Evolutionary conservation across 2,113 vertebrate species (phyloP).

Genomic region (Trochalopteron elliotii): DNA sequence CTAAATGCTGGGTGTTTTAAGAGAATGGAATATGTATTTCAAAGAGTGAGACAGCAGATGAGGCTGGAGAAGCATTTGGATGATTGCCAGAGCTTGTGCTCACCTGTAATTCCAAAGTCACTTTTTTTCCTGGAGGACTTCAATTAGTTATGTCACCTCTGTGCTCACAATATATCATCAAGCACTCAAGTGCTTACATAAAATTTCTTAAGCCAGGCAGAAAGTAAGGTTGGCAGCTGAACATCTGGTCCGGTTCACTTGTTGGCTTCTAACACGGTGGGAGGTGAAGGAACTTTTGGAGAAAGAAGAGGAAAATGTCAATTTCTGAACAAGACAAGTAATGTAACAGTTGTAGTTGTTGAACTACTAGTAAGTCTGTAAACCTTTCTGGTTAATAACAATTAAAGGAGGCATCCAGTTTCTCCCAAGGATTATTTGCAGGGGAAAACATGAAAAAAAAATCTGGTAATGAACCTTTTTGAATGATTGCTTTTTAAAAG

Average conservation of each 20-base stretch:
- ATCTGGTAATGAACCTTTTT: not conserved
- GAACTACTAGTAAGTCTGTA: not conserved
- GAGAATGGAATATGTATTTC: not conserved
- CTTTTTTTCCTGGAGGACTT: not conserved
- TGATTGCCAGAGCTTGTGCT: not conserved
- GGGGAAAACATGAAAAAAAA: not conserved
- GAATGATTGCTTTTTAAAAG: not conserved
- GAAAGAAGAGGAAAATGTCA: not conserved
- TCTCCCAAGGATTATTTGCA: not conserved
- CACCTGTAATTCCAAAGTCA: conserved; percentile 16
- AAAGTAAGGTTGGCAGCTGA: not conserved
- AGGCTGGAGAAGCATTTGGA: not conserved
- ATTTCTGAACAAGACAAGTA: not conserved
- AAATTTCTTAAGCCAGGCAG: not conserved
- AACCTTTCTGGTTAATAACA: not conserved
- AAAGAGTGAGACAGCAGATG: conserved; percentile 33
- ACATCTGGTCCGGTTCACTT: conserved; percentile 27
- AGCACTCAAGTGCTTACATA: conserved; percentile 1
- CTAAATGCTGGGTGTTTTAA: not conserved
- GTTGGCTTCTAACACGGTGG: not conserved
- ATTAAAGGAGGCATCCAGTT: not conserved
- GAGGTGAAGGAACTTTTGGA: conserved; percentile 1
- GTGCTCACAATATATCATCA: not conserved
- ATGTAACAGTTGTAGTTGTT: not conserved
- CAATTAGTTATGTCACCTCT: not conserved